Percentiles rank a stretch among this genome's conserved stretches.
Conservation (phyloP, 92 coral and sea anemone genomes). For the Montipora capitata region DNA sequence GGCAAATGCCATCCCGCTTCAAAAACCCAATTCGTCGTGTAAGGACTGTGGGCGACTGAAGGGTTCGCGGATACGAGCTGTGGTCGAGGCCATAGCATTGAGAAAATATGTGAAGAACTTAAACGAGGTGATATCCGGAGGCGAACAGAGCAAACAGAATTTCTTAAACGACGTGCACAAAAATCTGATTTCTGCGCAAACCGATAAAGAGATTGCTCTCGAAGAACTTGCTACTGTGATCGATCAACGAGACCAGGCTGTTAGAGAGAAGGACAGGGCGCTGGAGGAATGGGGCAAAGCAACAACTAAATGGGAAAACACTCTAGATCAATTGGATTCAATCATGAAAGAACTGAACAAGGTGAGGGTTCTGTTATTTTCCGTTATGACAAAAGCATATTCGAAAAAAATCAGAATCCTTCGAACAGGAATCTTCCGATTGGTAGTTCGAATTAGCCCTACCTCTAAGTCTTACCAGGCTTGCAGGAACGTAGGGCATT, state of each 20-base stretch:
- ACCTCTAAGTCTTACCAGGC: no score
- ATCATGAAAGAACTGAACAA: slow-evolving; percentile 90
- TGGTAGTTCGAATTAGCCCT: no score
- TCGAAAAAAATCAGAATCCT: no score
- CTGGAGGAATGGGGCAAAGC: slow-evolving; percentile 99
- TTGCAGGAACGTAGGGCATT: no score
- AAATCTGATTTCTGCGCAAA: slow-evolving; percentile 86
- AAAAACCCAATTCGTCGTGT: slow-evolving; percentile 78
- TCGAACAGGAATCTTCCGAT: no score
- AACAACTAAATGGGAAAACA: slow-evolving; percentile 96
- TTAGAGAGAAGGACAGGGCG: slow-evolving; percentile 90
- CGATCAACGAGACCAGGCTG: slow-evolving; percentile 88
- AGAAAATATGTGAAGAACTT: slow-evolving; percentile 88
- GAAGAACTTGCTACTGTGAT: slow-evolving; percentile 95
- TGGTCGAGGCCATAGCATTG: slow-evolving; percentile 92
- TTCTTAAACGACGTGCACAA: slow-evolving; percentile 89
- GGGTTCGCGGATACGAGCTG: slow-evolving; percentile 84
- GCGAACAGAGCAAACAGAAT: slow-evolving; percentile 79
- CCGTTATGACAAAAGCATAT: no score
- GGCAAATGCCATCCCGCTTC: slow-evolving; percentile 83
- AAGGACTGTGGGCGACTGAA: slow-evolving; percentile 93
- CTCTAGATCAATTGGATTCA: slow-evolving; percentile 95
- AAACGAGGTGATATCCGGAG: slow-evolving; percentile 85
- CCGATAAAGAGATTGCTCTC: slow-evolving; percentile 94
- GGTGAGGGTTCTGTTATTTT: slow-evolving; percentile 59